Conservation (phyloP, 1,140 invertebrate species). For the silkworm (Bombyx mori) region DNA sequence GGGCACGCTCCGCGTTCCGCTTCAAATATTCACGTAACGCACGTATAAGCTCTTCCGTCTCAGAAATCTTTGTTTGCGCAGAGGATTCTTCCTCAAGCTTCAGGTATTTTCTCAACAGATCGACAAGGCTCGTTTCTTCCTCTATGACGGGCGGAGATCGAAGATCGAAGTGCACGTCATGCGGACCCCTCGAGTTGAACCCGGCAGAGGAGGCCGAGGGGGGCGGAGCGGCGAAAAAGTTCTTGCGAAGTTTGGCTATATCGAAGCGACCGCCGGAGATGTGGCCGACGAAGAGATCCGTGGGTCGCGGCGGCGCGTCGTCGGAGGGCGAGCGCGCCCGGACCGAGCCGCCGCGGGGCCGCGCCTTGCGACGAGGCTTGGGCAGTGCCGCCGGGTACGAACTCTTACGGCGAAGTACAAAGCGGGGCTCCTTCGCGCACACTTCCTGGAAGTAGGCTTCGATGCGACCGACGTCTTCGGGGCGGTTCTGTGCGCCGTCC, state of each 20-base stretch:
- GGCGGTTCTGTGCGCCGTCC: conserved; percentile 78
- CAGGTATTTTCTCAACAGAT: conserved; percentile 76
- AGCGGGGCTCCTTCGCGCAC: conserved; percentile 82
- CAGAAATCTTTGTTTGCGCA: conserved; percentile 35
- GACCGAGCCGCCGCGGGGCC: conserved; percentile 71
- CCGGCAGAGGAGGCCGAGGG: conserved; percentile 38
- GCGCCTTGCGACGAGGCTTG: conserved; percentile 69
- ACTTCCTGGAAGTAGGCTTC: conserved; percentile 89
- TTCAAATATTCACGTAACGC: conserved; percentile 76
- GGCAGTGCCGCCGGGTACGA: conserved; percentile 81
- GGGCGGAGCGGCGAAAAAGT: conserved; percentile 72
- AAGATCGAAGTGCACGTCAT: conserved; percentile 14
- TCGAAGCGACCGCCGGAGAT: conserved; percentile 76
- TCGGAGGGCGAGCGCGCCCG: conserved; percentile 75
- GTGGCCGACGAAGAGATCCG: conserved; percentile 66
- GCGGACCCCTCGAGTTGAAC: conserved; percentile 28
- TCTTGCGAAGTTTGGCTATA: conserved; percentile 76
- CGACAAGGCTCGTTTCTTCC: conserved; percentile 72
- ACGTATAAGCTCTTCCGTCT: conserved; percentile 76
- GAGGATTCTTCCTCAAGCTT: conserved; percentile 60
- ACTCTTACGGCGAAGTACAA: conserved; percentile 85
- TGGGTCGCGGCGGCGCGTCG: conserved; percentile 67
- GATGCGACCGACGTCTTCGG: conserved; percentile 83
- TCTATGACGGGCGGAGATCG: conserved; percentile 57
- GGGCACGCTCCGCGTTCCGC: conserved; percentile 36